Conservation (phyloP, 2,797 vertebrate genomes). For the Amblyraja radiata region DNA sequence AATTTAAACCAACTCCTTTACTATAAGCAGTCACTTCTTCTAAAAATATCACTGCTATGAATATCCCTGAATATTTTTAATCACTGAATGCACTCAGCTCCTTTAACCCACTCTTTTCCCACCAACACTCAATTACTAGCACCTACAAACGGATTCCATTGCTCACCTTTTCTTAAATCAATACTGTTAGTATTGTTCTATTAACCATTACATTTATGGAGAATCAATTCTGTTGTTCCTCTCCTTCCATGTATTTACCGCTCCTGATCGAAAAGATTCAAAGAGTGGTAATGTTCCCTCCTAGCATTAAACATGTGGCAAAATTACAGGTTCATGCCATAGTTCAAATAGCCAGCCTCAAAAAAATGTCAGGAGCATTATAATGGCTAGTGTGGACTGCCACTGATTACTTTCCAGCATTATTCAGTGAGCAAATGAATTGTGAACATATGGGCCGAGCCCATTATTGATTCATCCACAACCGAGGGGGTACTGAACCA, state of each 20-base stretch:
- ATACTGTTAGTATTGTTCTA: neutral
- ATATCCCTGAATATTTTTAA: constrained; percentile 24
- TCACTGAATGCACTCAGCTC: constrained; percentile 8
- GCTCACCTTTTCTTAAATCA: neutral
- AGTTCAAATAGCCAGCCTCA: neutral
- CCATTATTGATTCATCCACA: neutral
- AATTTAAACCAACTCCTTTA: constrained; percentile 3
- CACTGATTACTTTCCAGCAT: neutral
- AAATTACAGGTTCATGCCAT: neutral
- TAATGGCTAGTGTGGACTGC: neutral
- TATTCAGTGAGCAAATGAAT: neutral
- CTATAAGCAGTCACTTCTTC: neutral
- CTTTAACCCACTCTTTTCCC: constrained; percentile 13
- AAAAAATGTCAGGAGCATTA: neutral
- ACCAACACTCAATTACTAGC: neutral
- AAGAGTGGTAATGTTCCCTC: neutral
- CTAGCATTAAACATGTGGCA: neutral
- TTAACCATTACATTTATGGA: neutral
- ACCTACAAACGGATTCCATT: neutral
- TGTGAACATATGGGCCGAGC: neutral
- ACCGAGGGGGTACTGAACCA: neutral
- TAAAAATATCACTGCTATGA: constrained; percentile 26
- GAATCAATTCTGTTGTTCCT: neutral
- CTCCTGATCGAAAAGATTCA: neutral
- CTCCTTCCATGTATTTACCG: neutral